Conservation (phyloP, 2,113 vertebrate genomes). For the Sinosuthora webbiana region DNA sequence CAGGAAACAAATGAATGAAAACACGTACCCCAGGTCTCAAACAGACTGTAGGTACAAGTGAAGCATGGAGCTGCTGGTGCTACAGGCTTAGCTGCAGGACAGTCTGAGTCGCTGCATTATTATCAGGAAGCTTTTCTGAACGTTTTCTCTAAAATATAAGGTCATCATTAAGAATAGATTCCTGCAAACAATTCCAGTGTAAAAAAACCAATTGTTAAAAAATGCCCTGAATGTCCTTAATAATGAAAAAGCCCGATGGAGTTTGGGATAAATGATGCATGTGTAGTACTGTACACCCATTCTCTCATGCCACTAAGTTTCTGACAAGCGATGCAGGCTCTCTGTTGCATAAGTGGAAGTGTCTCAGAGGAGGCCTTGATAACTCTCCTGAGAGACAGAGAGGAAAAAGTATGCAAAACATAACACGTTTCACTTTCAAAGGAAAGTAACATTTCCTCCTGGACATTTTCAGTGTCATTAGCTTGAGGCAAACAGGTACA, state of each 20-base stretch:
- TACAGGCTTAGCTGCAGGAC: not conserved
- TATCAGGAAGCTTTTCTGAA: not conserved
- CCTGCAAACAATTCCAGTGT: not conserved
- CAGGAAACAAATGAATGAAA: not conserved
- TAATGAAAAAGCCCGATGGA: not conserved
- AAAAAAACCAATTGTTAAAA: not conserved
- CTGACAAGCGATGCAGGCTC: not conserved
- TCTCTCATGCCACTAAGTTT: fast-evolving
- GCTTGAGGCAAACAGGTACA: conserved; percentile 1
- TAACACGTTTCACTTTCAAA: conserved; percentile 57
- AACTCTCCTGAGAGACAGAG: conserved; percentile 28
- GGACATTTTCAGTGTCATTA: conserved; percentile 6
- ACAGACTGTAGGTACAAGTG: not conserved
- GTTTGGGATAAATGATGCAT: not conserved
- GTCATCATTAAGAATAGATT: not conserved
- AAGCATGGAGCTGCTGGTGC: not conserved
- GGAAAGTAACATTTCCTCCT: conserved; percentile 54
- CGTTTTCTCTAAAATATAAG: not conserved
- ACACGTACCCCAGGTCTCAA: not conserved
- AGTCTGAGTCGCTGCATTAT: not conserved
- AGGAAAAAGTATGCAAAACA: conserved; percentile 36
- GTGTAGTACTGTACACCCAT: fast-evolving
- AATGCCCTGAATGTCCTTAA: not conserved
- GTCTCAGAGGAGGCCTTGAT: conserved; percentile 12
- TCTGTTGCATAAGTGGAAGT: not conserved